Percentiles rank a stretch among this genome's conserved stretches.
These are phyloP conservation scores for Mus spicilegus DNA, from an alignment of 2,113 vertebrate genomes.

Conservation along the genomic window DNA sequence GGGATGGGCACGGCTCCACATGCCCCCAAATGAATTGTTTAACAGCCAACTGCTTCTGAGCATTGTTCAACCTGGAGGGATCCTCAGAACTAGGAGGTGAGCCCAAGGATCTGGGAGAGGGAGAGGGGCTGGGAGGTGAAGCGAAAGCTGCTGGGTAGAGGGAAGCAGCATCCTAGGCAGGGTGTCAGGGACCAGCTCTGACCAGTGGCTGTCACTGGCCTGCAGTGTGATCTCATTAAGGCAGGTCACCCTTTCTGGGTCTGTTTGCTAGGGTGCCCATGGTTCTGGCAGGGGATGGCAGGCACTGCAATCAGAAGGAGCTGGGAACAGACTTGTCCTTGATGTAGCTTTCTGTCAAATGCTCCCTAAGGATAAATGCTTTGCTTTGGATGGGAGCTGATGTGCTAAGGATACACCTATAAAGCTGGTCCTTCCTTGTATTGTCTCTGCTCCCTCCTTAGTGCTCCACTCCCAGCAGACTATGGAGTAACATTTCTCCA, in stretches of 20 bases:
- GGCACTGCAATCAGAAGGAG: neutral
- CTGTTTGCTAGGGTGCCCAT: neutral
- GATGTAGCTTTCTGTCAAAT: neutral
- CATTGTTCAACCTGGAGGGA: conserved; percentile 57
- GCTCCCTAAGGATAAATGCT: neutral
- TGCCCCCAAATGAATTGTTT: conserved; percentile 52
- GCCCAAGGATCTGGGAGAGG: conserved; percentile 60
- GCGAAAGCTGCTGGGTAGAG: neutral
- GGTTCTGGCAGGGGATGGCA: neutral
- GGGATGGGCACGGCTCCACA: conserved; percentile 1
- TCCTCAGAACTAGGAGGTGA: conserved; percentile 76
- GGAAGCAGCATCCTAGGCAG: neutral
- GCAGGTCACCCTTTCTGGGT: neutral
- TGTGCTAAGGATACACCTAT: neutral
- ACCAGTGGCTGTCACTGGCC: neutral
- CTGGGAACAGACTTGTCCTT: neutral
- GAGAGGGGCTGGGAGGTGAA: conserved; percentile 2
- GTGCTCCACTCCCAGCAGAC: neutral
- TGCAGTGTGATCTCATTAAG: neutral
- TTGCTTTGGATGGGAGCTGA: neutral
- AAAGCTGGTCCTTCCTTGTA: neutral
- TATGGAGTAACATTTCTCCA: neutral
- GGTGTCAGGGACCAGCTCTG: neutral
- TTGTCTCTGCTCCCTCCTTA: neutral
- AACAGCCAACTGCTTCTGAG: conserved; percentile 66